phyloP scores from a whole-genome alignment of 1,140 invertebrate genomes.

The Halictus rubicundus region DNA sequence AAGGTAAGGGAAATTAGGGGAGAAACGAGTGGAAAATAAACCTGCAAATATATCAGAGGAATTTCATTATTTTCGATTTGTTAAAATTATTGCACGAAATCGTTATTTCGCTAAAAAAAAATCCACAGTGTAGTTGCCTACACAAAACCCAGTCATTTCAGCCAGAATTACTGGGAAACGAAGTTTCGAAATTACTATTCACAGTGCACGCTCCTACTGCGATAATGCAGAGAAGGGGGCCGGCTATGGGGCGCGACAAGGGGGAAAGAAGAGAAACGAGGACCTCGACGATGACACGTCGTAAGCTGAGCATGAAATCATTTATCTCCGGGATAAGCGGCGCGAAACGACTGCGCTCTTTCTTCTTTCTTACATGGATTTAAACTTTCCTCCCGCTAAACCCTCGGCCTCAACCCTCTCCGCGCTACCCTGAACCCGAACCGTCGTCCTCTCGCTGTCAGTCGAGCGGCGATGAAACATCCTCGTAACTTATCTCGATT shows the following conservation, averaged over 20 bases:
- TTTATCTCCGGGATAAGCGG: constrained; percentile 78
- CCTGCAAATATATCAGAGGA: no score
- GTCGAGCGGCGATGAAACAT: constrained; percentile 1
- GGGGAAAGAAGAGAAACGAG: constrained; percentile 63
- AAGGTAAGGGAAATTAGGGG: no score
- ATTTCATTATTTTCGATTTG: no score
- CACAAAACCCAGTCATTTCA: no score
- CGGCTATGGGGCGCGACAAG: constrained; percentile 25
- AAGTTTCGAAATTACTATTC: background rate
- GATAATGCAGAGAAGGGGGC: constrained; percentile 2
- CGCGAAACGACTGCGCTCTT: constrained; percentile 70
- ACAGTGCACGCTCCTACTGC: background rate
- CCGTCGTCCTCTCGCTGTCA: constrained; percentile 46
- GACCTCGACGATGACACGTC: constrained; percentile 74
- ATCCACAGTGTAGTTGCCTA: no score
- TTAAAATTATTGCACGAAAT: no score
- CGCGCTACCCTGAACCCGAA: background rate
- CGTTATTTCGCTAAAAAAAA: no score
- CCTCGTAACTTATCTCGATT: constrained; percentile 50
- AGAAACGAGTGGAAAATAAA: no score
- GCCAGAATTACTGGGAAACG: background rate
- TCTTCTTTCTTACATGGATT: constrained; percentile 70
- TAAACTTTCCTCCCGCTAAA: constrained; percentile 61
- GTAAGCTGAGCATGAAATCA: constrained; percentile 79
- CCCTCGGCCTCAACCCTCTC: background rate